phyloP scores from a whole-genome alignment of 2,113 vertebrate genomes.

The Thoracochromis brauschi region DNA sequence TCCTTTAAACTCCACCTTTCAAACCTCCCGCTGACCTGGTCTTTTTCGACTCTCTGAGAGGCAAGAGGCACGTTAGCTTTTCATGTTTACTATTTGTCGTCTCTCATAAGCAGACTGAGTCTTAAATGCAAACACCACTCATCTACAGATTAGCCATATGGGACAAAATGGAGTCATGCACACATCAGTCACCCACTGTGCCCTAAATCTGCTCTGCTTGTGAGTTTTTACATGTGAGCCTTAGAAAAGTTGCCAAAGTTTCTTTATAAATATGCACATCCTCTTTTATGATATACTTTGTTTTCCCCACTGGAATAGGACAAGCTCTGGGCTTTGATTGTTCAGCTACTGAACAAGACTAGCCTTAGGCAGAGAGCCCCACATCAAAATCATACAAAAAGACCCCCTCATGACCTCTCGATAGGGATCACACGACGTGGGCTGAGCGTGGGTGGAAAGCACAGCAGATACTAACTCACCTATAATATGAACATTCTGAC shows the following conservation, averaged over 20 bases:
- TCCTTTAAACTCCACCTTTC: background rate
- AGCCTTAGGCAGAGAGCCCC: background rate
- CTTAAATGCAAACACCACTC: background rate
- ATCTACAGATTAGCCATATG: background rate
- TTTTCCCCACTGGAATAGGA: constrained; percentile 18
- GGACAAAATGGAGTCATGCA: background rate
- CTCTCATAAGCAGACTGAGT: background rate
- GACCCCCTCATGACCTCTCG: background rate
- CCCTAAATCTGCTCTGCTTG: background rate
- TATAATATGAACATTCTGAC: constrained; percentile 29
- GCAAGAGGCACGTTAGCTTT: background rate
- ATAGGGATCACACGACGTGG: constrained; percentile 19
- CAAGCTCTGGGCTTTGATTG: constrained; percentile 43
- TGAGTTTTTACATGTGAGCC: background rate
- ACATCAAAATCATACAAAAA: background rate
- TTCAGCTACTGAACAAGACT: constrained; percentile 18
- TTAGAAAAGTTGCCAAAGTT: background rate
- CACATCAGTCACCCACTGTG: background rate
- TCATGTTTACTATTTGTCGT: constrained; percentile 1
- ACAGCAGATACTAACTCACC: constrained; percentile 27
- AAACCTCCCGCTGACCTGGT: background rate
- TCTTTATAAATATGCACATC: constrained; percentile 15
- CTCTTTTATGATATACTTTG: constrained; percentile 16
- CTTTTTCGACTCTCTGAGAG: background rate
- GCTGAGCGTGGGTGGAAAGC: constrained; percentile 12